Percentiles rank a stretch among this genome's conserved stretches.
Conservation (phyloP, 2,888 invertebrate species). For the Julus scandinavius region DNA sequence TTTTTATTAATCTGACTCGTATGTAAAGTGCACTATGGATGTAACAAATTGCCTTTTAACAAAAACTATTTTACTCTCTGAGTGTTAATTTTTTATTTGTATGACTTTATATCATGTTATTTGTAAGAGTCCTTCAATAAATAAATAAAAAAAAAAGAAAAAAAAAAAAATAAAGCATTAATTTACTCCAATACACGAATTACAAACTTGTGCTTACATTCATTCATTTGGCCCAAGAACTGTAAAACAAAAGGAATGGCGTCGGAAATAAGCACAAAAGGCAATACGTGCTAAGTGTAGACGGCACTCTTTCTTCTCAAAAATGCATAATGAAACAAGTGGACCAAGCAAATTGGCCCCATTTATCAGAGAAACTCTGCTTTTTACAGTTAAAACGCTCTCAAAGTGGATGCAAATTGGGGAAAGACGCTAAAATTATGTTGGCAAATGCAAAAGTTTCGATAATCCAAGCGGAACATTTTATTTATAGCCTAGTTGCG, state of each 20-base stretch:
- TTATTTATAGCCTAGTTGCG: not conserved
- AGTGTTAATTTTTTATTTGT: no score
- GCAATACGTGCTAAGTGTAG: not conserved
- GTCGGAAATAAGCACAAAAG: not conserved
- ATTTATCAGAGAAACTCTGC: not conserved
- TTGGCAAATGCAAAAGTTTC: not conserved
- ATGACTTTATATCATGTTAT: no score
- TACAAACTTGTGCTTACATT: not conserved
- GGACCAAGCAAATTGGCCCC: conserved; percentile 5
- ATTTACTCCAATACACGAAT: not conserved
- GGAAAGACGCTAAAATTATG: not conserved
- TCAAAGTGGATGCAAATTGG: not conserved
- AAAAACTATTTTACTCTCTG: no score
- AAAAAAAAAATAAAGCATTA: not conserved
- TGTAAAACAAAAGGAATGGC: not conserved
- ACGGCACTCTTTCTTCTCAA: not conserved
- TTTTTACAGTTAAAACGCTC: not conserved
- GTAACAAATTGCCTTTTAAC: no score
- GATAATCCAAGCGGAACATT: conserved; percentile 20
- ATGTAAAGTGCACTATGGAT: no score
- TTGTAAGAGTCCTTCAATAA: no score
- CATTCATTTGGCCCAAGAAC: not conserved
- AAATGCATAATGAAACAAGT: not conserved
- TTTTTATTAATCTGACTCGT: no score
- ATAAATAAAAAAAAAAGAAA: no score